Percentiles rank a stretch among this genome's conserved stretches.
Evolutionary conservation across 2,888 invertebrate genomes (phyloP).

Genomic region (Philhelius pedissequus): DNA sequence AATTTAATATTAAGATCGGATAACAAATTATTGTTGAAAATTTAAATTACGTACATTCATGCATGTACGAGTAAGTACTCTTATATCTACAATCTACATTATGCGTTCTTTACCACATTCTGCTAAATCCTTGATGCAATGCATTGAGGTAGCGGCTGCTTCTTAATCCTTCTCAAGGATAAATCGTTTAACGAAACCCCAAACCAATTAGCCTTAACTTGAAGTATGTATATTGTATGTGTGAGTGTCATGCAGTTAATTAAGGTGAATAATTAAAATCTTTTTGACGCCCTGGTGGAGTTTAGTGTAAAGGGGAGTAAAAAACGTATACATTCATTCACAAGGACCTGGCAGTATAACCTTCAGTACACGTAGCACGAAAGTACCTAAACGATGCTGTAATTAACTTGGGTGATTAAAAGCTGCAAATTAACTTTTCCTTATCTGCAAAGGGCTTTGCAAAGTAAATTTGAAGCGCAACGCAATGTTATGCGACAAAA

Average conservation of each 20-base stretch:
- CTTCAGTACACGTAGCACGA: background rate
- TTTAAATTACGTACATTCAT: background rate
- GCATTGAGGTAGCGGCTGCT: conserved; percentile 15
- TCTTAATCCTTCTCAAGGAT: conserved; percentile 58
- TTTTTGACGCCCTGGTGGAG: conserved; percentile 25
- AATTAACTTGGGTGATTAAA: conserved; percentile 43
- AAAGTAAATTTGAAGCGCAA: background rate
- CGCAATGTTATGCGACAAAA: background rate
- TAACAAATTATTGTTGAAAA: conserved; percentile 34
- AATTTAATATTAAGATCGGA: conserved; percentile 39
- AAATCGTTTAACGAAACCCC: conserved; percentile 56
- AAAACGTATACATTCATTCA: background rate
- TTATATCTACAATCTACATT: background rate
- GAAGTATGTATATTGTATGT: background rate
- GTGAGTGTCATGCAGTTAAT: conserved; percentile 39
- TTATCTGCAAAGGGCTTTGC: background rate
- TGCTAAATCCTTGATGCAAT: background rate
- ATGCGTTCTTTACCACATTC: background rate
- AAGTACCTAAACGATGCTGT: conserved; percentile 29
- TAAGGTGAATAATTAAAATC: conserved; percentile 49
- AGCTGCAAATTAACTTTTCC: conserved; percentile 16
- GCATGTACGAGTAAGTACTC: too few species aligned
- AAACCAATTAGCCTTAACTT: conserved; percentile 43
- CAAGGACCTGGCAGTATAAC: background rate
- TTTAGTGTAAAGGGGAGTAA: background rate